Percentiles rank a stretch among this genome's conserved stretches.
These are phyloP conservation scores for Zootermopsis nevadensis DNA, from an alignment of 2,888 invertebrate genomes.

Conservation along the genomic window DNA sequence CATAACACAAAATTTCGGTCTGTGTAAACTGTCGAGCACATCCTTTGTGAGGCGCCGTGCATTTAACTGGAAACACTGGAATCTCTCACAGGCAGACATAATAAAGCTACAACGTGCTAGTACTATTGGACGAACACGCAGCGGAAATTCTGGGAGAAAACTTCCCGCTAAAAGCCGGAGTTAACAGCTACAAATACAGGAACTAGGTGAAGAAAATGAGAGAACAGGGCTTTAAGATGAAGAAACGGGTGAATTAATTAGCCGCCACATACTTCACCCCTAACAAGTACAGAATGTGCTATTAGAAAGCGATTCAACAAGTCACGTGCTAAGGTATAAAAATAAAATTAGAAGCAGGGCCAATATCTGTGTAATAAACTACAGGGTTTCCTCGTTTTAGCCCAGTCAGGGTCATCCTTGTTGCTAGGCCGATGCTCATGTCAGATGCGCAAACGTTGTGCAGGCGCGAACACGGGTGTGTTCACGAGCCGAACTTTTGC, in stretches of 20 bases:
- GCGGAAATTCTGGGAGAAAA: background rate
- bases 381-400: too few species aligned
- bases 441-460: too few species aligned
- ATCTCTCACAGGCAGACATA: background rate
- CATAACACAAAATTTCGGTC: background rate
- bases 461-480: too few species aligned
- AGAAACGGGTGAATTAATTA: slow-evolving; percentile 29
- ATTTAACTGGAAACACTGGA: background rate
- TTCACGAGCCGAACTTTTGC: too few species aligned
- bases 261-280: slow-evolving; percentile 22
- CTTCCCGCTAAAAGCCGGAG: slow-evolving; percentile 5
- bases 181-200: slow-evolving; percentile 17
- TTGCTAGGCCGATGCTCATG: too few species aligned
- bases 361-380: too few species aligned
- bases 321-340: too few species aligned
- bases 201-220: slow-evolving; percentile 27
- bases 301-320: too few species aligned
- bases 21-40: background rate
- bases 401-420: too few species aligned
- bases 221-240: background rate
- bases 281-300: too few species aligned
- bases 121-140: background rate
- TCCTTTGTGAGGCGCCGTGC: background rate
- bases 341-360: too few species aligned
- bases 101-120: background rate